Evolutionary conservation across 92 coral and sea anemone genomes (phyloP), one percentile per base, ranked within the genome.

Genomic region (Siderastrea radians): DNA sequence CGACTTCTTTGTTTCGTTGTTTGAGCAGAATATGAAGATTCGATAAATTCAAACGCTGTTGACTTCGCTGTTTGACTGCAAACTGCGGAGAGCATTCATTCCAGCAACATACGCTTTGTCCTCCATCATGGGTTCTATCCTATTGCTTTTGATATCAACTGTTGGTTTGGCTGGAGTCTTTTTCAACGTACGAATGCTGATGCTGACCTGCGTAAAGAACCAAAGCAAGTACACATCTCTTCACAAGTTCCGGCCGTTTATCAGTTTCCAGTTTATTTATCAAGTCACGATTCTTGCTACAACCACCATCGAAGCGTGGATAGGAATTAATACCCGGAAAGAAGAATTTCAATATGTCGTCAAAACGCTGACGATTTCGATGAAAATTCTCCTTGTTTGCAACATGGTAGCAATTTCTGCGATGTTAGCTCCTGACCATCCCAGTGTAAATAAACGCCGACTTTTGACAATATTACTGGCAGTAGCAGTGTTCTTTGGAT

Each of bases 201-300:
- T 4, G 12, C 14, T 15, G 78, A 49, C 15, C 16, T 74, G 78
- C 61, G 6, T 51, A 60, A 74, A 74, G 10, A 43, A 52, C 62
- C 51, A 52, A 51, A 52, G n/a, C n/a, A 74, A 17, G 47, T 15
- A 74, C 78, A n/a, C 62, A 7, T 74, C 26, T 17, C 62, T 74
- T 74, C 78, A 50, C n/a, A 53, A 38, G 9, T 3, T 43, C 6
- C 50, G 62, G 54, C 53, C 46, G 11, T 52, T 74, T 10, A 1
- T 53, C 48, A 50, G 15, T 50, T 50, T 15, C 10, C 78, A 49
- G 47, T 52, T 26, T 17, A 50, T 15, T 74, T 74, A 43, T 44
- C 78, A 74, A 74, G 78, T 53, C 26, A 74, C 59, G 15, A 74
- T 74, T 74, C 78, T 74, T 38, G 59, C 26, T 4, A 53, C 62